Conservation (phyloP, 2,888 invertebrate genomes). For the Pollenia angustigena region DNA sequence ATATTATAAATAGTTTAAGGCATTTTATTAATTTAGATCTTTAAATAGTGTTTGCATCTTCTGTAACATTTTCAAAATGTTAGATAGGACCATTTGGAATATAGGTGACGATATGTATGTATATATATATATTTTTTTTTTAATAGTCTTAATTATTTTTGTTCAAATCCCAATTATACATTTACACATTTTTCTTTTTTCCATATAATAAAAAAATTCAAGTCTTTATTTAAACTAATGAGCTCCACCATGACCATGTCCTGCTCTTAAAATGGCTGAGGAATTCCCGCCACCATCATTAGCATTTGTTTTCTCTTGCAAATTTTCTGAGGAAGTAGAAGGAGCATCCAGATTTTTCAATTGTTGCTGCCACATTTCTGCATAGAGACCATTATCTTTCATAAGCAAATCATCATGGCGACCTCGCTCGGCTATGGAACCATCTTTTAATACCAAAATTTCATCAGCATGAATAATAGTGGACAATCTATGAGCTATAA, state of each 20-base stretch:
- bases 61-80: too few relatives aligned
- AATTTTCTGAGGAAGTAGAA: constrained; percentile 26
- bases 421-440: constrained; percentile 96
- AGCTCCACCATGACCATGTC: constrained; percentile 77
- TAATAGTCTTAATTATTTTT: background rate
- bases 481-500: constrained; percentile 97
- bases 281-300: constrained; percentile 30
- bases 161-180: constrained; percentile 20
- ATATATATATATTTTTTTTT: background rate
- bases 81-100: too few relatives aligned
- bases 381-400: constrained; percentile 90
- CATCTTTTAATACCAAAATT: constrained; percentile 96
- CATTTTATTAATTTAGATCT: too few relatives aligned
- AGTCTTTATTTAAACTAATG: constrained; percentile 65
- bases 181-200: background rate
- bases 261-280: constrained; percentile 73
- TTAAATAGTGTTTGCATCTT: too few relatives aligned
- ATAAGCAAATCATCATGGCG: constrained; percentile 89
- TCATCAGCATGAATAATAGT: constrained; percentile 98
- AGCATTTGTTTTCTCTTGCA: constrained; percentile 41
- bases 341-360: constrained; percentile 84
- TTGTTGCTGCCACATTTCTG: constrained; percentile 97
- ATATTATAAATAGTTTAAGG: too few relatives aligned
- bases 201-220: constrained; percentile 11
- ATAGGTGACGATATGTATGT: too few relatives aligned